These are phyloP conservation scores for Leptarthrus brevirostris DNA, from an alignment of 2,888 invertebrate species.

Conservation along the genomic window DNA sequence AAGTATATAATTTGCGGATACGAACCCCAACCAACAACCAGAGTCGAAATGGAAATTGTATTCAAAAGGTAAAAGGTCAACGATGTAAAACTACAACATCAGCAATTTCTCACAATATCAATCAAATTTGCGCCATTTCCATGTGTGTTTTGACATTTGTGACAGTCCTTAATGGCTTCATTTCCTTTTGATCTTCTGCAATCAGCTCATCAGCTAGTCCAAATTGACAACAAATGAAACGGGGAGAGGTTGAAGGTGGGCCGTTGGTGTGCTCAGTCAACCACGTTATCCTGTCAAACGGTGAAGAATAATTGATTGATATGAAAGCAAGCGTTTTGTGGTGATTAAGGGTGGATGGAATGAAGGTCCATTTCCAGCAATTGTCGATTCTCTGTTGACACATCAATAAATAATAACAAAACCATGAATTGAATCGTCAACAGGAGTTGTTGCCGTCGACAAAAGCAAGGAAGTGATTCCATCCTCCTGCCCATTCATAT, in stretches of 20 bases:
- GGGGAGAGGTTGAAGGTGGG: not conserved
- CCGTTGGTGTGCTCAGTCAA: not conserved
- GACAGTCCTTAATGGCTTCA: conserved; percentile 25
- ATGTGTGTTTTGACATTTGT: conserved; percentile 26
- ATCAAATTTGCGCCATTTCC: conserved; percentile 20
- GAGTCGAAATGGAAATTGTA: no score
- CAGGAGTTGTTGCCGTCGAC: not conserved
- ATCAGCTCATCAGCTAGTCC: conserved; percentile 34
- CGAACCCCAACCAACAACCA: no score
- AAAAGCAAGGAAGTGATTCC: conserved; percentile 9
- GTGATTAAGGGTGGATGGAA: conserved; percentile 1
- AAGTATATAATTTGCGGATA: no score
- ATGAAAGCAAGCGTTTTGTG: conserved; percentile 37
- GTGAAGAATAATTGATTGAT: conserved; percentile 39
- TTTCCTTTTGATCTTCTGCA: conserved; percentile 39
- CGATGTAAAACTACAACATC: no score
- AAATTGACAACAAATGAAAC: conserved; percentile 9
- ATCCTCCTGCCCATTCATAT: not conserved
- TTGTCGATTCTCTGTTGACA: conserved; percentile 35
- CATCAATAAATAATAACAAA: conserved; percentile 34
- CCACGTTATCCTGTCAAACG: conserved; percentile 36
- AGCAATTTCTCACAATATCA: conserved; percentile 5
- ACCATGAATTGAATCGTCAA: conserved; percentile 19
- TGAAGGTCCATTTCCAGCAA: conserved; percentile 5
- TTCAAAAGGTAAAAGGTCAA: no score